A percentile compares a stretch with the other conserved stretches of the same genome.
phyloP scores from a whole-genome alignment of 1,140 invertebrate genomes.

The Ostrea edulis region DNA sequence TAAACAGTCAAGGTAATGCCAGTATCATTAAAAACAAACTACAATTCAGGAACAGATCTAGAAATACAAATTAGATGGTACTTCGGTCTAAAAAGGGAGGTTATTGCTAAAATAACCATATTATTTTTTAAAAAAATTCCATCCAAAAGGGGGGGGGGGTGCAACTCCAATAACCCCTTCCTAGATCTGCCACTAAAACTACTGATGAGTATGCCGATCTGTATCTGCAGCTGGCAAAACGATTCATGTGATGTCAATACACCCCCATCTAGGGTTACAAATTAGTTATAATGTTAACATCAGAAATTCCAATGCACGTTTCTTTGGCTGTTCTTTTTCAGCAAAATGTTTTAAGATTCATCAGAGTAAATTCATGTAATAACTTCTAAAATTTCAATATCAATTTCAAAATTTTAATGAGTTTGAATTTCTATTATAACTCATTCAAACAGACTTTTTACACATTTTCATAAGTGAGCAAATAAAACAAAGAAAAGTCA shows the following conservation, averaged over 20 bases:
- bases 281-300: neutral
- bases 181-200: too few relatives aligned
- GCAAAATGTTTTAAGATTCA: neutral
- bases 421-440: too few relatives aligned
- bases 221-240: slow-evolving; percentile 1
- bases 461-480: too few relatives aligned
- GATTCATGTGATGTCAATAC: neutral
- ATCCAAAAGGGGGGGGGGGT: too few relatives aligned
- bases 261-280: neutral
- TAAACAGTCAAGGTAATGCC: neutral
- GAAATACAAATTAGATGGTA: too few relatives aligned
- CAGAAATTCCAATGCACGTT: neutral
- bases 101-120: too few relatives aligned
- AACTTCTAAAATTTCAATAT: neutral
- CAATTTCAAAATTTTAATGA: neutral
- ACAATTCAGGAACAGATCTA: neutral
- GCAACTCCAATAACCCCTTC: too few relatives aligned
- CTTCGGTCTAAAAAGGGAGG: too few relatives aligned
- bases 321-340: neutral
- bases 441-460: too few relatives aligned
- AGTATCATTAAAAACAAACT: neutral
- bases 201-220: neutral
- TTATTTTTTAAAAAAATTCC: too few relatives aligned
- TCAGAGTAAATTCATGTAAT: neutral
- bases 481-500: too few relatives aligned